phyloP scores from a whole-genome alignment of 2,888 invertebrate genomes.

The Digitonthophagus gazella region DNA sequence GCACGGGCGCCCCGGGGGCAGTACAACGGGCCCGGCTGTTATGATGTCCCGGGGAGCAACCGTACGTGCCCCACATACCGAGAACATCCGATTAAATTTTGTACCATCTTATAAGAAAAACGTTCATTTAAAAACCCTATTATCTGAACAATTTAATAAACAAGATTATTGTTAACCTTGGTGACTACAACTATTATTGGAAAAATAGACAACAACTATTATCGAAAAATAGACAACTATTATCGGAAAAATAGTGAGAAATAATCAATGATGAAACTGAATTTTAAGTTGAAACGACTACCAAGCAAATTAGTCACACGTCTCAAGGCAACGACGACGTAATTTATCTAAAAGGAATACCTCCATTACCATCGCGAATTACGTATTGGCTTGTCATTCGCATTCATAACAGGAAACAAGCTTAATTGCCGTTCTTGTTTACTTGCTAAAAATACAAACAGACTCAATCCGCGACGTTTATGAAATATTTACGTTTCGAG shows the following conservation, averaged over 20 bases:
- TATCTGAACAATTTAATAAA: not conserved
- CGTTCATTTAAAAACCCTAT: not conserved
- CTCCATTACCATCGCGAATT: not conserved
- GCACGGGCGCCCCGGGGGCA: not conserved
- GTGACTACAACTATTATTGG: no score
- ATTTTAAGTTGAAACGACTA: no score
- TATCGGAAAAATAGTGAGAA: no score
- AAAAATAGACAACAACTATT: no score
- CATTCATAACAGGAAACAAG: not conserved
- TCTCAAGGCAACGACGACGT: not conserved
- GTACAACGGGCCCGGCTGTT: not conserved
- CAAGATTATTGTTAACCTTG: no score
- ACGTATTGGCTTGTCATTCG: not conserved
- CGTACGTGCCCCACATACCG: not conserved
- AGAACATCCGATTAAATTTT: not conserved
- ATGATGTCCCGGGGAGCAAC: not conserved
- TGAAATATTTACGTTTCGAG: not conserved
- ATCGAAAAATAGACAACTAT: no score
- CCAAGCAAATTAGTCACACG: not conserved
- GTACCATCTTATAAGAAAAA: not conserved
- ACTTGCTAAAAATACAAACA: not conserved
- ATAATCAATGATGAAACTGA: no score
- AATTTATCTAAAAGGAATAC: not conserved
- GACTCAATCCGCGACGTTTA: not conserved
- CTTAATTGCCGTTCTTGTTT: not conserved